Base-by-base conservation (phyloP, 2,888 invertebrate species). In the Blastobasis adustella region DNA sequence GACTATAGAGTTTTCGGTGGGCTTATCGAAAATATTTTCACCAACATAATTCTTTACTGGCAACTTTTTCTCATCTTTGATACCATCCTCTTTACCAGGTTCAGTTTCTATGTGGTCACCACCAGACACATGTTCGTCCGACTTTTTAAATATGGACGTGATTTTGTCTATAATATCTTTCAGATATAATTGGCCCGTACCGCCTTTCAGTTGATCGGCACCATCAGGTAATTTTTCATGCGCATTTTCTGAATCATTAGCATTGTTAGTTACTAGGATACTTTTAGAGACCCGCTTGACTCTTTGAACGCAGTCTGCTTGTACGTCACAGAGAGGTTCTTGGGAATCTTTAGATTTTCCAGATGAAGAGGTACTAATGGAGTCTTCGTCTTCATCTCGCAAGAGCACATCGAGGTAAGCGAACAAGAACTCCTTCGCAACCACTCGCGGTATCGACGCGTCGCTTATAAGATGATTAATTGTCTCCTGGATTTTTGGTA, bases 141-240 rank as follows among this genome's bases (percentile, higher is more conserved):
- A 58, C 60, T 67, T 76, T 0, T 74, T 65, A 52, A 79, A 79
- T 57, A 82, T 69, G 1, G 69, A 71, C 36, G 79, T 76, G 40
- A 83, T 73, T 67, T 81, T 80, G 37, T 82, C 73, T 7, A 85
- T 52, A 9, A 83, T 64, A 49, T 77, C 69, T 64, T 77, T 78
- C 0, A 85, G 59, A 49, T 80, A 77, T 39, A 69, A 49, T 54
- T 78, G 73, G 4, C 76, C 76, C 5, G 72, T 60, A 55, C 79
- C 79, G 3, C 23, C 23, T 23, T 23, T 23, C 3, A 23, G n/a
- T n/a, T n/a, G 23, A 23, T 23, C 23, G 23, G 23, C 23, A 23
- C 23, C n/a, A 42, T 42, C 42, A n/a, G 9, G 9, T n/a, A 49
- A 44, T 36, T 49, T 60, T 47, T n/a, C 9, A 9, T 42, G 9